Conservation (phyloP, 1,140 invertebrate species). For the Pemphigus obesinymphae region DNA sequence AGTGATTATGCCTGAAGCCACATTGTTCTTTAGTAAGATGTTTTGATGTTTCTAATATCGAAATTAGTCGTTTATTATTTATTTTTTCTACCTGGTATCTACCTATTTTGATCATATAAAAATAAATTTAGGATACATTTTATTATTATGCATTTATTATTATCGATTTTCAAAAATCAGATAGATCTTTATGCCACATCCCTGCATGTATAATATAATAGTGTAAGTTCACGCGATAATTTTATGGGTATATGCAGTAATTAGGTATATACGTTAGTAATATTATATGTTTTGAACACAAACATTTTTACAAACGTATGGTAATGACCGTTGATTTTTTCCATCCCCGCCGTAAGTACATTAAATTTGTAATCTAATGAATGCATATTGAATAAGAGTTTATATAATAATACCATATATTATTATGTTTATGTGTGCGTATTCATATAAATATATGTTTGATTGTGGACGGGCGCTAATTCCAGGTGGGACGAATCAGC, state of each 20-base stretch:
- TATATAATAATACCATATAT: neutral
- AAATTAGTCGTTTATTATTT: neutral
- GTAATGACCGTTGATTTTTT: neutral
- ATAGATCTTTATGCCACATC: too few relatives aligned
- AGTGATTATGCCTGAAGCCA: neutral
- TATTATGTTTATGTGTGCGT: neutral
- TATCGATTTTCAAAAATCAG: too few relatives aligned
- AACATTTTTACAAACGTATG: neutral
- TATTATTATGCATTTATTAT: too few relatives aligned
- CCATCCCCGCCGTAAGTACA: neutral
- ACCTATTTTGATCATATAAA: too few relatives aligned
- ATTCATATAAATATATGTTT: slow-evolving; percentile 23
- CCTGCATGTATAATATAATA: too few relatives aligned
- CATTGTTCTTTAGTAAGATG: neutral
- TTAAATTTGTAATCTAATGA: slow-evolving; percentile 16
- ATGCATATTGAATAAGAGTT: slow-evolving; percentile 3
- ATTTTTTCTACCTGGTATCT: neutral
- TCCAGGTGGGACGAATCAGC: slow-evolving; percentile 34
- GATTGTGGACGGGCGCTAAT: slow-evolving; percentile 37
- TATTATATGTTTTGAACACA: too few relatives aligned
- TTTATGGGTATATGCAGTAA: too few relatives aligned
- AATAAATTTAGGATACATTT: too few relatives aligned
- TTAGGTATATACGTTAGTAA: too few relatives aligned
- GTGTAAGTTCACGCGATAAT: too few relatives aligned
- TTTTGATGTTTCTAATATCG: neutral